Evolutionary conservation across 1,140 invertebrate species (phyloP).

Genomic region (Contarinia nasturtii): DNA sequence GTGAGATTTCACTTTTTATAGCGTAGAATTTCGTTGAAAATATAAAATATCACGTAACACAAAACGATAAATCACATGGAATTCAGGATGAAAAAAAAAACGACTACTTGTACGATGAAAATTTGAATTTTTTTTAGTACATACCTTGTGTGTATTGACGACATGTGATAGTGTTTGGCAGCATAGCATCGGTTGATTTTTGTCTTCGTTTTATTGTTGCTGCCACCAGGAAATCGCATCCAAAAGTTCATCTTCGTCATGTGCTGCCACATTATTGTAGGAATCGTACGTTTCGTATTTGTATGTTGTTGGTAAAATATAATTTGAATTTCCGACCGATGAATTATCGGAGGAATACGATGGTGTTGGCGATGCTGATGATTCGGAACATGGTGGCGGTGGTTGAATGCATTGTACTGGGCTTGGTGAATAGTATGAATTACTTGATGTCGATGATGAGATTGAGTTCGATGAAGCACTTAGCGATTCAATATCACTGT

Average conservation of each 20-base stretch:
- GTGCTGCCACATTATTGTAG: conserved; percentile 63
- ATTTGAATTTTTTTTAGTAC: no score
- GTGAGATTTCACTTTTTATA: no score
- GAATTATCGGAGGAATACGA: conserved; percentile 59
- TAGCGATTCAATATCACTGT: conserved; percentile 33
- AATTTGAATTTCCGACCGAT: conserved; percentile 28
- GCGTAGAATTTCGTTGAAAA: no score
- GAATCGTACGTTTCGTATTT: conserved; percentile 50
- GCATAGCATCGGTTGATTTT: no score
- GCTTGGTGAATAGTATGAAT: conserved; percentile 20
- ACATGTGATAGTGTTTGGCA: no score
- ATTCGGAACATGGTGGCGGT: conserved; percentile 30
- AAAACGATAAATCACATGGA: no score
- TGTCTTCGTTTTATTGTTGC: conserved; percentile 38
- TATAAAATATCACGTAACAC: no score
- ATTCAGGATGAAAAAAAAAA: no score
- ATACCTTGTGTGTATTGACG: no score
- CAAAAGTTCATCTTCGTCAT: conserved; percentile 76
- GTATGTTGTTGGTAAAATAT: conserved; percentile 21
- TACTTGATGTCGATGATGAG: conserved; percentile 12
- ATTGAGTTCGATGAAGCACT: conserved; percentile 8
- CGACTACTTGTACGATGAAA: no score
- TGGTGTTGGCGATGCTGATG: conserved; percentile 57
- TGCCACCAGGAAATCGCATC: conserved; percentile 82
- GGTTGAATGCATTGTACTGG: conserved; percentile 9